Conservation (phyloP, 2,888 invertebrate species). For the Euphydryas editha region DNA sequence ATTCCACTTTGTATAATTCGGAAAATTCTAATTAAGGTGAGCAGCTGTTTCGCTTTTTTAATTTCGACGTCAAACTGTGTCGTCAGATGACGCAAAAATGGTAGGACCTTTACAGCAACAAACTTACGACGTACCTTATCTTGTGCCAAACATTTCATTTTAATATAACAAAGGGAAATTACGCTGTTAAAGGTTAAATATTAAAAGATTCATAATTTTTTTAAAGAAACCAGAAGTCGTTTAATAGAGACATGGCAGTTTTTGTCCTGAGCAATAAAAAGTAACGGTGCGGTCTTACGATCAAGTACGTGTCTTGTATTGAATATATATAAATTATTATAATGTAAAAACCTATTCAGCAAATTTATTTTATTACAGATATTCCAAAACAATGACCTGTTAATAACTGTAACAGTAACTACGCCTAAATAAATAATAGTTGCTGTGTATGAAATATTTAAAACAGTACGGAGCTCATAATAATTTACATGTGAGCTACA, state of each 20-base stretch:
- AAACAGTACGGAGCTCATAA: slow-evolving; percentile 10
- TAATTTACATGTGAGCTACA: slow-evolving; percentile 25
- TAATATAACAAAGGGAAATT: slow-evolving; percentile 24
- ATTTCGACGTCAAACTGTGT: slow-evolving; percentile 72
- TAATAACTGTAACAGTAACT: background rate
- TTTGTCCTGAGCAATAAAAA: background rate
- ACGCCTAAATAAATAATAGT: background rate
- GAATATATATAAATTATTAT: no score
- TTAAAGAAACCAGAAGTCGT: background rate
- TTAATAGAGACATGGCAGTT: background rate
- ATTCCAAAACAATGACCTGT: no score
- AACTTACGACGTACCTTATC: slow-evolving; percentile 62
- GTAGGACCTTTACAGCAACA: slow-evolving; percentile 61
- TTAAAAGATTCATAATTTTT: background rate
- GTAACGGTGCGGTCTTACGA: background rate
- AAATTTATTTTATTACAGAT: no score
- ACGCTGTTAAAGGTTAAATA: slow-evolving; percentile 1
- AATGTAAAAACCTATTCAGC: no score
- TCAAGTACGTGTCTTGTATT: no score
- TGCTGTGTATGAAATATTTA: slow-evolving; percentile 1
- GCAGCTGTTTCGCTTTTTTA: slow-evolving; percentile 78
- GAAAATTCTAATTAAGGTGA: slow-evolving; percentile 79
- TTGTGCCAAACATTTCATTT: slow-evolving; percentile 48
- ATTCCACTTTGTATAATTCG: slow-evolving; percentile 68
- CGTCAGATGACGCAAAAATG: slow-evolving; percentile 72